These are phyloP conservation scores for Parascotia fuliginaria DNA, from an alignment of 2,888 invertebrate species.

Conservation along the genomic window DNA sequence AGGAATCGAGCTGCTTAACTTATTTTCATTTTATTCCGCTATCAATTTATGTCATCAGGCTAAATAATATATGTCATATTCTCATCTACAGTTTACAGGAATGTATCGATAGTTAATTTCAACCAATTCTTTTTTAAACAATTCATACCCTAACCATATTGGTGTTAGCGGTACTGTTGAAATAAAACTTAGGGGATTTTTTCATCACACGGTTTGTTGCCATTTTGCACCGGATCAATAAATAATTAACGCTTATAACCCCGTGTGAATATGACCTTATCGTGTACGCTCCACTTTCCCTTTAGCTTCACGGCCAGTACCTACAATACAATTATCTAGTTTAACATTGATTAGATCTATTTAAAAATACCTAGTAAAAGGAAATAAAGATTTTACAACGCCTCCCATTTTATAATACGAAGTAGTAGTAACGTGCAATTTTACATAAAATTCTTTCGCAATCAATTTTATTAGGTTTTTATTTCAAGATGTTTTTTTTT, in stretches of 20 bases:
- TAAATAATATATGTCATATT: too few species aligned
- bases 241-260: slow-evolving; percentile 63
- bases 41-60: neutral
- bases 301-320: slow-evolving; percentile 7
- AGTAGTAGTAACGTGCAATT: slow-evolving; percentile 40
- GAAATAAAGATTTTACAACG: neutral
- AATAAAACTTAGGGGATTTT: slow-evolving; percentile 63
- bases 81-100: too few species aligned
- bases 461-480: slow-evolving; percentile 78
- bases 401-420: neutral
- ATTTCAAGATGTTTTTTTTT: too few species aligned
- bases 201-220: slow-evolving; percentile 43
- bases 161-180: slow-evolving; percentile 49
- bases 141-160: slow-evolving; percentile 40
- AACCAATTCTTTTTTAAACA: slow-evolving; percentile 48
- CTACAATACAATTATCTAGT: neutral
- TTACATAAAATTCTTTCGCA: slow-evolving; percentile 55
- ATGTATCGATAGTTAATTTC: slow-evolving; percentile 30
- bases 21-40: too few species aligned
- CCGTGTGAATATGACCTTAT: slow-evolving; percentile 75
- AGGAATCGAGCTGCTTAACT: too few species aligned
- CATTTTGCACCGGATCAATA: slow-evolving; percentile 75
- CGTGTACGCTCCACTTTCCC: slow-evolving; percentile 41
- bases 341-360: neutral
- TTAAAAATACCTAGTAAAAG: neutral